These are phyloP conservation scores for Sylvietta virens DNA, from an alignment of 2,113 vertebrate genomes.

Conservation along the genomic window DNA sequence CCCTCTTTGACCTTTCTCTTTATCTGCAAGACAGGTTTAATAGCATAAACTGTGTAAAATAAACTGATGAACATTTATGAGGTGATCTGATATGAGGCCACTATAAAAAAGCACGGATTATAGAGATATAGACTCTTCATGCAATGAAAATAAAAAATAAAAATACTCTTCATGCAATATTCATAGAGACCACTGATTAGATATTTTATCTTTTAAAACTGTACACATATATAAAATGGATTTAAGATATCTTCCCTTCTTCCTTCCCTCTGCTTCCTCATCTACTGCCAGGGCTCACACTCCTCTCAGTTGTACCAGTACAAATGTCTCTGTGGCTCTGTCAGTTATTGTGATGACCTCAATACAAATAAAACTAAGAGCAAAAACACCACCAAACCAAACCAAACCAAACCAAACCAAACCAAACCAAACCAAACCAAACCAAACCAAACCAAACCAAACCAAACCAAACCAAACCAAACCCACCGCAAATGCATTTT, in stretches of 20 bases:
- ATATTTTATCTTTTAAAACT: neutral
- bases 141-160: neutral
- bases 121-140: neutral
- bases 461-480: neutral
- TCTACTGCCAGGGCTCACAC: neutral
- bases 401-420: neutral
- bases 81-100: neutral
- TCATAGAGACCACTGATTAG: neutral
- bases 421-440: neutral
- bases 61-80: neutral
- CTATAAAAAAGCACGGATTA: neutral
- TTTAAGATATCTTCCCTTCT: neutral
- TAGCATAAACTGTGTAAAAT: neutral
- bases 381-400: neutral
- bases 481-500: neutral
- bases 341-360: neutral
- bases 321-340: neutral
- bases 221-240: neutral
- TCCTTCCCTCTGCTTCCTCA: neutral
- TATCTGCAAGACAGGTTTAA: neutral
- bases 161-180: neutral
- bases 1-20: neutral
- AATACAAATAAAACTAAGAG: neutral
- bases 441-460: neutral
- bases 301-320: neutral